Base-by-base conservation (phyloP, 2,888 invertebrate species). In the Agrypnus murinus region DNA sequence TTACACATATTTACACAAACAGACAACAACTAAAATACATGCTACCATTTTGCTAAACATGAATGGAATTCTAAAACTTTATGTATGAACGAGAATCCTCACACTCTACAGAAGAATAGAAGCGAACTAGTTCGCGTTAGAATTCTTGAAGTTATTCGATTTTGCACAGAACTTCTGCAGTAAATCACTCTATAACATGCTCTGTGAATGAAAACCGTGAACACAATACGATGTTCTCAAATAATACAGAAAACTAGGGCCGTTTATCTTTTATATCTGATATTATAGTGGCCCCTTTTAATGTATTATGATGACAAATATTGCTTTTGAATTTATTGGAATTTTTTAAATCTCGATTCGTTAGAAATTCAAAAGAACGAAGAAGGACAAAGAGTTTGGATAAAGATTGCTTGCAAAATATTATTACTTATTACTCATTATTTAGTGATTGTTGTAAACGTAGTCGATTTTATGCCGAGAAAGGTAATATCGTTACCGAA, bases 261-360 rank as follows among this genome's bases (percentile, higher is more conserved):
- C 66, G 63, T 71, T 71, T 71, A 71, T 71, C 71, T 71, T 71
- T 66, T 71, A 71, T 71, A 15, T 43, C 57, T 63, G 25, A 25
- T 34, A 67, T 66, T 62, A 58, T 67, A 66, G 15, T 62, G 59
- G 32, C 65, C 69, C 25, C 48, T 66, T 66, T 70, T 57, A 58
- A 36, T 67, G 63, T 63, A 58, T 71, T 66, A 71, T 67, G 63
- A 66, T 71, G 71, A 71, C 67, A 71, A 71, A 70, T 70, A 70
- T 65, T 62, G 70, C 25, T 25, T 5, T 25, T 3, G 25, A 25
- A 25, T 25, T 25, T 25, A 25, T 25, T 25, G 25, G 25, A 25
- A 25, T 25, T 25, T 25, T n/a, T 25, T 25, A 25, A 25, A 25
- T 5, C 25, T 25, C 5, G 5, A 25, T n/a, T 25, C 25, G 25